Conservation (phyloP, 2,797 vertebrate species). For the Pipistrellus kuhlii region DNA sequence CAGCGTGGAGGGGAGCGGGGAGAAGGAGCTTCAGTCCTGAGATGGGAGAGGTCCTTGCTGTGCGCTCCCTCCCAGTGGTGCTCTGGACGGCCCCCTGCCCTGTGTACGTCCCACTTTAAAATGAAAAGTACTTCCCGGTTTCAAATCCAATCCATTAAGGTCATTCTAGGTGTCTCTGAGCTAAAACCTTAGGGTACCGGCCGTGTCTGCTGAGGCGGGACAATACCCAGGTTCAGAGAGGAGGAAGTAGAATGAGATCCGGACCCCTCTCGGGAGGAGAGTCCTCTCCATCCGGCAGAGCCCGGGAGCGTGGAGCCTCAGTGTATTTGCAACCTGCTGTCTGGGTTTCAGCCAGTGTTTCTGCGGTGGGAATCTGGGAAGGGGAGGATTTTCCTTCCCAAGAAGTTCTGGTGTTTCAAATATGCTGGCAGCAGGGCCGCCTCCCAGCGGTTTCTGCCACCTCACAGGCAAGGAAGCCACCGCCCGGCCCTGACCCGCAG, state of each 20-base stretch:
- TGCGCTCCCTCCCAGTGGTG: neutral
- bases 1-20: neutral
- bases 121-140: neutral
- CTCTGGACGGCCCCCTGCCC: neutral
- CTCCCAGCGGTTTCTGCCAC: neutral
- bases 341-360: neutral
- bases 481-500: neutral
- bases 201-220: neutral
- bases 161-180: constrained; percentile 17
- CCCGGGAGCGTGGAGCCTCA: neutral
- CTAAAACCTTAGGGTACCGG: neutral
- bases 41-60: neutral
- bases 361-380: neutral
- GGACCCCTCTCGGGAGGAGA: neutral
- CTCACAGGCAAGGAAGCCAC: neutral
- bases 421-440: neutral
- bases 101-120: neutral
- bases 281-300: neutral
- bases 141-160: neutral
- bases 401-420: neutral
- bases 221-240: neutral
- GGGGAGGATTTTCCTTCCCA: neutral
- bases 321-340: neutral
- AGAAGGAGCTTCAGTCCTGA: neutral
- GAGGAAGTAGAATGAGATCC: neutral